These are phyloP conservation scores for Eilema griseolum DNA, from an alignment of 2,888 invertebrate genomes.

Conservation along the genomic window DNA sequence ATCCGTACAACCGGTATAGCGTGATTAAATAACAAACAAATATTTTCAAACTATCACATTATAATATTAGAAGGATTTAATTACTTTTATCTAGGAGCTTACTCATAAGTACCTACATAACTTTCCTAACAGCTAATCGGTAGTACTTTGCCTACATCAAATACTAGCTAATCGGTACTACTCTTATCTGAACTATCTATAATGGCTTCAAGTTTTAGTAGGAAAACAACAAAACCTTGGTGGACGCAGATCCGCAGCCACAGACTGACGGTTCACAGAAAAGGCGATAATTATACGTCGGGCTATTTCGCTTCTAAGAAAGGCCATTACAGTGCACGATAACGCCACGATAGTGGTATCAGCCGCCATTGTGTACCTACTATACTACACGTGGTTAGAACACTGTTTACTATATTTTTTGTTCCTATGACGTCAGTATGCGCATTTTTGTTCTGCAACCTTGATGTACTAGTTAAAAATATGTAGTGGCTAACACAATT, in stretches of 20 bases:
- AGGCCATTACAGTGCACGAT: slow-evolving; percentile 71
- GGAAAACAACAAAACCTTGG: slow-evolving; percentile 39
- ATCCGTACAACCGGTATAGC: no score
- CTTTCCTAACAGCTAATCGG: background rate
- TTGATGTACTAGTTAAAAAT: slow-evolving; percentile 27
- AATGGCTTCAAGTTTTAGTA: slow-evolving; percentile 37
- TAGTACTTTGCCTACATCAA: slow-evolving; percentile 3
- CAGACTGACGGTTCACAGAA: slow-evolving; percentile 73
- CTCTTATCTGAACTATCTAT: slow-evolving; percentile 40
- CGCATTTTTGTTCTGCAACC: slow-evolving; percentile 36
- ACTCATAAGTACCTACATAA: background rate
- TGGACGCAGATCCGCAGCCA: slow-evolving; percentile 63
- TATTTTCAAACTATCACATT: no score
- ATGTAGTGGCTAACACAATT: slow-evolving; percentile 30
- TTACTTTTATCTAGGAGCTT: background rate
- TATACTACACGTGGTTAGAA: slow-evolving; percentile 51
- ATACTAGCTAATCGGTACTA: slow-evolving; percentile 17
- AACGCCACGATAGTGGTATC: slow-evolving; percentile 77
- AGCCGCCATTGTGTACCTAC: slow-evolving; percentile 55
- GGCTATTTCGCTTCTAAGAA: slow-evolving; percentile 73
- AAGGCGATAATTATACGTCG: slow-evolving; percentile 73
- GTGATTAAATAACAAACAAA: no score
- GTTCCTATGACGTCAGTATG: slow-evolving; percentile 38
- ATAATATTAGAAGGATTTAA: no score
- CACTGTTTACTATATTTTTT: slow-evolving; percentile 54